Base-by-base conservation (phyloP, 2,797 vertebrate genomes). In the Heterohyrax brucei region DNA sequence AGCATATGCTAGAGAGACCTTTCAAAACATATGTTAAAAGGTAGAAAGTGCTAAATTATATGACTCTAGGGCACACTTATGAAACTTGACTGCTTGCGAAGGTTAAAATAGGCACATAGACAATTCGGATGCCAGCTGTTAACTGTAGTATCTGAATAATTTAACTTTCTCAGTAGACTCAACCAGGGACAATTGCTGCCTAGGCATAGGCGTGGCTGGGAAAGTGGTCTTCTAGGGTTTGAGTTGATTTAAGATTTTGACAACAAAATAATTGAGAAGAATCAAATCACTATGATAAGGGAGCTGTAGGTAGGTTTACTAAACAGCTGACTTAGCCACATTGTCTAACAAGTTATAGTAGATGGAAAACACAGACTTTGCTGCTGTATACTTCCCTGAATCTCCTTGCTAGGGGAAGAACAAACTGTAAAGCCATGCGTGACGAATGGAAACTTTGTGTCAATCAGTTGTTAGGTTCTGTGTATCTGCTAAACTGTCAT, bases 191-290 rank as follows among this genome's bases (percentile, higher is more conserved):
- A n/a, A 46, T 76, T 22, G 21, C 26, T 79, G 5, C 14, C 76
- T 90, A 10, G 44, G n/a, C 3, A 4, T 18, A 82, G 70, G 12
- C 22, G 8, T 75, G 39, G 12, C 56, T 82, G 10, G 9, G 12
- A 62, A 44, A n/a, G 33, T 72, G 59, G 13, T 94, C 48, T 56
- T 76, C n/a, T 85, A 22, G 19, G 18, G 28, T 50, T 85, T 92
- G 2, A 4, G 22, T 66, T 64, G 56, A 83, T 33, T 93, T 87
- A 78, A 93, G 68, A 30, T 80, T 89, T 92, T 80, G 39, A 84
- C 87, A 92, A 75, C 24, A 85, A 89, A 92, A 16, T 62, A 21
- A 79, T 48, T 76, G 62, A 76, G 64, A 85, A 91, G 62, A 81
- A 44, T 90, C 50, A 78, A 56, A 94, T 33, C 30, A 72, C 3